Evolutionary conservation across 2,113 vertebrate species (phyloP).

Genomic region (Gallinago paraguaiae): DNA sequence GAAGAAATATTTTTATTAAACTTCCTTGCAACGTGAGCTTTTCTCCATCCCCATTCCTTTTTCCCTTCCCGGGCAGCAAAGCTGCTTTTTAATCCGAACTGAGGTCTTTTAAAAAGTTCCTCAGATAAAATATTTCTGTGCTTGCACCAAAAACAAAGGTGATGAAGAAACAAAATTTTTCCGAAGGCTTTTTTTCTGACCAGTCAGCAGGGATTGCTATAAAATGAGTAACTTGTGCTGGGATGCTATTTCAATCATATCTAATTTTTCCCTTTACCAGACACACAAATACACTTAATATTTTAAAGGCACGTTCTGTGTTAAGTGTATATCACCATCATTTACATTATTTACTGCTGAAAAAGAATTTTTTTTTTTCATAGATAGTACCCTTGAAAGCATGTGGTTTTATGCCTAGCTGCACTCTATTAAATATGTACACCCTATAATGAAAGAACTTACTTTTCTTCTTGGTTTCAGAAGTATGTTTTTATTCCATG

Average conservation of each 20-base stretch:
- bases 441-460: conserved; percentile 46
- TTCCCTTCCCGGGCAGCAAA: neutral
- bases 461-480: conserved; percentile 48
- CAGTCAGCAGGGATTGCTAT: neutral
- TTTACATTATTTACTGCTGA: conserved; percentile 1
- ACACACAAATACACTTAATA: neutral
- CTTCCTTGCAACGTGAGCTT: neutral
- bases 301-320: neutral
- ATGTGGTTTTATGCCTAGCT: conserved; percentile 47
- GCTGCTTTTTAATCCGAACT: neutral
- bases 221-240: neutral
- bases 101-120: neutral
- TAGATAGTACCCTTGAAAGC: conserved; percentile 18
- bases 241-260: neutral
- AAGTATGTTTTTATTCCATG: conserved; percentile 61
- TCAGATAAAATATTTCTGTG: neutral
- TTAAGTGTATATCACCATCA: neutral
- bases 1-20: neutral
- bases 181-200: neutral
- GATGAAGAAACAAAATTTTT: neutral
- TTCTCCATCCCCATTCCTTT: neutral
- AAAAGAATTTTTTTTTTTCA: conserved; percentile 15
- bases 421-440: conserved; percentile 20
- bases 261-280: neutral
- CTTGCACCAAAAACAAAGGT: neutral